A percentile compares a stretch with the other conserved stretches of the same genome.
Conservation (phyloP, 2,113 vertebrate species). For the Pholis gunnellus region DNA sequence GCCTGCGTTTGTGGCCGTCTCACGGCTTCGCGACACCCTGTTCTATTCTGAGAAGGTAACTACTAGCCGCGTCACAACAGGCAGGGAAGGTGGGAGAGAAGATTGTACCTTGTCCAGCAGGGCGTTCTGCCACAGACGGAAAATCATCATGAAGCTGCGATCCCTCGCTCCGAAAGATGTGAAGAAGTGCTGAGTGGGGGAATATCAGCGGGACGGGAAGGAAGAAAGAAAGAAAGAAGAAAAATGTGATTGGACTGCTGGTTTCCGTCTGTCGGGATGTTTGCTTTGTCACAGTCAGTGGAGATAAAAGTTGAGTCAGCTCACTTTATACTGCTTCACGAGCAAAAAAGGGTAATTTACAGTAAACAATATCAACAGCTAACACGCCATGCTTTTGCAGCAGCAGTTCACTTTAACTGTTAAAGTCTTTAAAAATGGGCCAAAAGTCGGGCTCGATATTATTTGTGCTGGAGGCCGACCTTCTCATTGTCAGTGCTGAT, state of each 20-base stretch:
- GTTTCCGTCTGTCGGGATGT: slow-evolving; percentile 23
- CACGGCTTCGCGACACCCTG: slow-evolving; percentile 26
- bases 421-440: neutral
- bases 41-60: slow-evolving; percentile 54
- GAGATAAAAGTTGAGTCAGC: slow-evolving; percentile 44
- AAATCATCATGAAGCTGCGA: slow-evolving; percentile 93
- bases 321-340: slow-evolving; percentile 40
- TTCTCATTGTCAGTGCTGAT: slow-evolving; percentile 92
- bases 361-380: neutral
- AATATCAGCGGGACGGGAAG: slow-evolving; percentile 23
- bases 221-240: slow-evolving; percentile 9
- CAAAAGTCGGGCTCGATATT: neutral
- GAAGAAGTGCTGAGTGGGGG: slow-evolving; percentile 88
- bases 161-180: slow-evolving; percentile 93
- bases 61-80: slow-evolving; percentile 29
- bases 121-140: slow-evolving; percentile 93
- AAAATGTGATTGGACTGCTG: slow-evolving; percentile 21
- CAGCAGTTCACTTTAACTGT: neutral
- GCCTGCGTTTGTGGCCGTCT: slow-evolving; percentile 38
- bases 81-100: neutral
- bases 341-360: neutral
- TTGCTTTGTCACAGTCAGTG: slow-evolving; percentile 21
- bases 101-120: slow-evolving; percentile 89
- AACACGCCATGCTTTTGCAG: neutral
- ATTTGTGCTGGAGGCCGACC: slow-evolving; percentile 55